These are phyloP conservation scores for Caloenas nicobarica DNA, from an alignment of 2,113 vertebrate species.

Conservation along the genomic window DNA sequence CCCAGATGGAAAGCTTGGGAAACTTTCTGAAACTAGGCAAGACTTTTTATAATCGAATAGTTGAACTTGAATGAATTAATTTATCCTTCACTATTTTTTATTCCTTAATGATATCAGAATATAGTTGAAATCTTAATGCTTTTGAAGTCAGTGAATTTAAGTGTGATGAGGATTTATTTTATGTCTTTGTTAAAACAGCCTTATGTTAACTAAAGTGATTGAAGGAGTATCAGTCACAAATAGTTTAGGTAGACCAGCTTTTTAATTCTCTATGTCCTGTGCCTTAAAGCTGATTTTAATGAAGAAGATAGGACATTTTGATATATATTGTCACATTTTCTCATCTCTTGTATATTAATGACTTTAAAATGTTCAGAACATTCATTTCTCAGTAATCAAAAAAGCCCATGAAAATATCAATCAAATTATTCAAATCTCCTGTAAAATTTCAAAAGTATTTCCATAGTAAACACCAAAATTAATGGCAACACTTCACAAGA, in stretches of 20 bases:
- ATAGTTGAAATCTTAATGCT: not conserved
- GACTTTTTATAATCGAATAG: not conserved
- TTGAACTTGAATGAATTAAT: not conserved
- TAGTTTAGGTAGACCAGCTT: slow-evolving; percentile 17
- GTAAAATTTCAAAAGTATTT: slow-evolving; percentile 63
- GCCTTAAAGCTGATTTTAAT: slow-evolving; percentile 1
- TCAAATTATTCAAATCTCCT: slow-evolving; percentile 60
- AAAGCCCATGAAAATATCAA: slow-evolving; percentile 54
- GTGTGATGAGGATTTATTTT: not conserved
- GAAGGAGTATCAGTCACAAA: slow-evolving; percentile 32
- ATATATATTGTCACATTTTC: slow-evolving; percentile 34
- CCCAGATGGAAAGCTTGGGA: not conserved
- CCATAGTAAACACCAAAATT: slow-evolving; percentile 51
- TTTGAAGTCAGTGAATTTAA: slow-evolving; percentile 28
- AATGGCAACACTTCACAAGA: slow-evolving; percentile 62
- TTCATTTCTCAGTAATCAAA: slow-evolving; percentile 57
- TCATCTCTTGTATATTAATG: slow-evolving; percentile 49
- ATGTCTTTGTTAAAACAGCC: not conserved
- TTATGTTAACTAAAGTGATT: slow-evolving; percentile 20
- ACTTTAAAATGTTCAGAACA: slow-evolving; percentile 37
- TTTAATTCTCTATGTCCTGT: slow-evolving; percentile 12
- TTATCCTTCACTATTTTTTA: not conserved
- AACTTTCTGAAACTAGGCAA: not conserved
- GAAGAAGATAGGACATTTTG: not conserved
- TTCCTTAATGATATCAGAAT: not conserved